Percentiles rank a stretch among this genome's conserved stretches.
Conservation (phyloP, 2,888 invertebrate species). For the Syrphus vitripennis region DNA sequence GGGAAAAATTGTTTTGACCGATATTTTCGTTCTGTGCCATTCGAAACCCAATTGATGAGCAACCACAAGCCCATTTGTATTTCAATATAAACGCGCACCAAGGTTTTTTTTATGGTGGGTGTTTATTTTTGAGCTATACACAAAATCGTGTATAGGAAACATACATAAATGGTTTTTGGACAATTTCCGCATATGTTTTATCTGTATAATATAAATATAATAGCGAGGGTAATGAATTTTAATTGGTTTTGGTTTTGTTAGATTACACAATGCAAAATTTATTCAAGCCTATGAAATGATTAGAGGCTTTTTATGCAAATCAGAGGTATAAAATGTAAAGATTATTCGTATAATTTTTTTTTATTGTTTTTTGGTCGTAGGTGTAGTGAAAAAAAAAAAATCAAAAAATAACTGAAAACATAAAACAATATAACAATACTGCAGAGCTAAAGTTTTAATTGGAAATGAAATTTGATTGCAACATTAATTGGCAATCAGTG, state of each 20-base stretch:
- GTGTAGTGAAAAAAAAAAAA: background rate
- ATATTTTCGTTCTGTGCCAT: constrained; percentile 18
- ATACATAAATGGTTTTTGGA: background rate
- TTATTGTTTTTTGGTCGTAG: background rate
- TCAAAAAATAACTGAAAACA: background rate
- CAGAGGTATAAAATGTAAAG: constrained; percentile 30
- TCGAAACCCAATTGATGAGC: constrained; percentile 46
- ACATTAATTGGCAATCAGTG: constrained; percentile 25
- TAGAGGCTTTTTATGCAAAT: constrained; percentile 52
- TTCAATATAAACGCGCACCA: constrained; percentile 11
- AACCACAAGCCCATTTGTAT: constrained; percentile 57
- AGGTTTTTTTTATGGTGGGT: background rate
- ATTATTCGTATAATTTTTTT: background rate
- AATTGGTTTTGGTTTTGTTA: constrained; percentile 67
- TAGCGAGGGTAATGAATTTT: constrained; percentile 59
- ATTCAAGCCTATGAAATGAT: constrained; percentile 27
- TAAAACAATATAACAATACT: background rate
- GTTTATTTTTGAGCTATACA: background rate
- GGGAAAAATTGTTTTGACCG: constrained; percentile 44
- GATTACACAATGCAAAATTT: constrained; percentile 53
- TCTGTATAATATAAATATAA: constrained; percentile 23
- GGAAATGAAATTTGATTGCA: constrained; percentile 26
- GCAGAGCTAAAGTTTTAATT: constrained; percentile 15
- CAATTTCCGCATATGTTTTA: constrained; percentile 1
- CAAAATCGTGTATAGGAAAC: background rate